Base-by-base conservation (phyloP, 1,140 invertebrate genomes). In the Mya arenaria region DNA sequence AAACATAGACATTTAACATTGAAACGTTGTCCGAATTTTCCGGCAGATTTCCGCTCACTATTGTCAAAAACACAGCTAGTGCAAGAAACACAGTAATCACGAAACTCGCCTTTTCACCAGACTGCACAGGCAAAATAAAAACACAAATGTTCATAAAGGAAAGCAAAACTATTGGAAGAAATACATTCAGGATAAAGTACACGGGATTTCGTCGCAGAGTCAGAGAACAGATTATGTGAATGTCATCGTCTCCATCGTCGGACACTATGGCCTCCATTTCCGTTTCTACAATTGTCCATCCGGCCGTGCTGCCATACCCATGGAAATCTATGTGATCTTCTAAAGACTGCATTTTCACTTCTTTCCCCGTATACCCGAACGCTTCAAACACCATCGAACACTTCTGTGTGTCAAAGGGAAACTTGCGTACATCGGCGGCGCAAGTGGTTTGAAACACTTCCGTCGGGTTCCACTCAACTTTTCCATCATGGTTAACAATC, bases 371-470 rank as follows among this genome's bases (percentile, higher is more conserved):
- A 28, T 71, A 81, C 5, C 78, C 68, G 13, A 30, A 28, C 1
- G 68, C 15, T 39, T 62, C 69, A 73, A 82, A 82, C 28, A 73
- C 44, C 69, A 99, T 98, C 78, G 98, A 97, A 92, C 98, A 99
- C 0, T 96, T 98, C 94, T 99, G 98, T 92, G 87, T 75, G 60
- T 99, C 98, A 93, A 99, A 99, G 25, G 98, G 98, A 92, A 98
- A 99, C 92, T 99, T 99, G 41, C 97, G 73, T 56, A 99, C 98
- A 93, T 99, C 98, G 88, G 99, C 99, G n/a, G 97, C 98, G 93
- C 99, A 99, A 58, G 97, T 99, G 92, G 97, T 98, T 95, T 99
- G 95, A 92, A 99, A 99, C 90, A 99, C 75, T 41, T 85, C 74
- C 4, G 60, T 55, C 8, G 84, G 84, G 4, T 39, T 23, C 84